Evolutionary conservation across 2,797 vertebrate genomes (phyloP).

Genomic region (Argya squamiceps): DNA sequence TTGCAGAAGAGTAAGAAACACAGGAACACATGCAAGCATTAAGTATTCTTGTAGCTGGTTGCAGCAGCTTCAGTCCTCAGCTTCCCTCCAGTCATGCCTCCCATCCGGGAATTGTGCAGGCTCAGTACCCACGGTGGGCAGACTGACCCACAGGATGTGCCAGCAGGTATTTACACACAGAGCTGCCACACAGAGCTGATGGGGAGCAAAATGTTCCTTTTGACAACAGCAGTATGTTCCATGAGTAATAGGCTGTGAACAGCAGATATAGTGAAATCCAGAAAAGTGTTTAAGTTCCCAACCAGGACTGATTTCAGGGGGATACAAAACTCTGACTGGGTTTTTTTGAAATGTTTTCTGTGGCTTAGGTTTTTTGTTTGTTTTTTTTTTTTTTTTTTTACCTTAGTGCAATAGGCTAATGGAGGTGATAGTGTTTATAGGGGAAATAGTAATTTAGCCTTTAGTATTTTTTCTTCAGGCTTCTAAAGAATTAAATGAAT

Average conservation of each 20-base stretch:
- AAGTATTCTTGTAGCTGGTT: background rate
- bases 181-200: background rate
- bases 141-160: background rate
- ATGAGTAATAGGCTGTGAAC: background rate
- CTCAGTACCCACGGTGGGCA: fast-evolving
- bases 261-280: background rate
- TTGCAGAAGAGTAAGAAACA: background rate
- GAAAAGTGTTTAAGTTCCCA: background rate
- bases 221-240: background rate
- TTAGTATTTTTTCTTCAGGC: background rate
- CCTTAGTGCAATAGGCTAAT: background rate
- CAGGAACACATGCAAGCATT: background rate
- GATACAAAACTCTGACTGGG: background rate
- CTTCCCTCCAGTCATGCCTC: background rate
- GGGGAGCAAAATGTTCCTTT: background rate
- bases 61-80: background rate
- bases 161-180: background rate
- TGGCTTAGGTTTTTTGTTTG: background rate
- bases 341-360: background rate
- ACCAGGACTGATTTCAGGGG: background rate
- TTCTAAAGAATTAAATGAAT: background rate
- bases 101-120: background rate
- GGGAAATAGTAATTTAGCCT: background rate
- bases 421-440: background rate
- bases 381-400: background rate